Base-by-base conservation (phyloP, 2,797 vertebrate genomes). In the Tenualosa ilisha region DNA sequence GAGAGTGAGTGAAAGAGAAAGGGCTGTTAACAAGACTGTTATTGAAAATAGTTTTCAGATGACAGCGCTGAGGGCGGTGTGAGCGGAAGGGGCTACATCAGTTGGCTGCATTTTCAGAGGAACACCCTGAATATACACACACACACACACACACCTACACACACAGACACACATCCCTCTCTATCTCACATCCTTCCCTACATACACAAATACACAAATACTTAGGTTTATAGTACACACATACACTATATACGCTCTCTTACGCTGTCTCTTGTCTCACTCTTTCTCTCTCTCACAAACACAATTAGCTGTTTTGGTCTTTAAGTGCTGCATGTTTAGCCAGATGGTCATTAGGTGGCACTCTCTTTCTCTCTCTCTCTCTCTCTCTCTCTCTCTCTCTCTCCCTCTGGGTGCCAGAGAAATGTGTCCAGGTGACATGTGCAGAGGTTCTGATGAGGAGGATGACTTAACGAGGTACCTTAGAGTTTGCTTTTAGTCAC, bases 1-100 rank as follows among this genome's bases (percentile, higher is more conserved):
- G 68, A 40, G 5, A 31, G 4, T 15, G 65, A 72, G 2, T 37
- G 37, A 15, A 13, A 40, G 68, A 43, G 68, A 68, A 22, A 31
- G 63, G 68, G 15, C 31, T 40, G 68, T 75, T 75, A 40, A 75
- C 31, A 43, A 43, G 31, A 75, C 17, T 75, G 68, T 72, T 75
- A 75, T 75, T 75, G 37, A 75, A 75, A 15, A 75, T 75, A 40
- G 68, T 75, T 75, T 75, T 43, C 37, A 43, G 31, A 75, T 75
- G 68, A 75, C 68, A 75, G 31, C 37, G 68, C 68, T 15, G 13
- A 75, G 68, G 68, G 63, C 63, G 63, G 26, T 37, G 24, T 65
- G 61, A 8, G n/a, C 11, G 12, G 63, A 68, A 13, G 63, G 63
- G 31, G 37, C 31, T 75, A 31, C 68, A 75, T 75, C 15, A 75